Percentiles rank a stretch among this genome's conserved stretches.
Conservation (phyloP, 2,113 vertebrate genomes). For the Leucopsar rothschildi region DNA sequence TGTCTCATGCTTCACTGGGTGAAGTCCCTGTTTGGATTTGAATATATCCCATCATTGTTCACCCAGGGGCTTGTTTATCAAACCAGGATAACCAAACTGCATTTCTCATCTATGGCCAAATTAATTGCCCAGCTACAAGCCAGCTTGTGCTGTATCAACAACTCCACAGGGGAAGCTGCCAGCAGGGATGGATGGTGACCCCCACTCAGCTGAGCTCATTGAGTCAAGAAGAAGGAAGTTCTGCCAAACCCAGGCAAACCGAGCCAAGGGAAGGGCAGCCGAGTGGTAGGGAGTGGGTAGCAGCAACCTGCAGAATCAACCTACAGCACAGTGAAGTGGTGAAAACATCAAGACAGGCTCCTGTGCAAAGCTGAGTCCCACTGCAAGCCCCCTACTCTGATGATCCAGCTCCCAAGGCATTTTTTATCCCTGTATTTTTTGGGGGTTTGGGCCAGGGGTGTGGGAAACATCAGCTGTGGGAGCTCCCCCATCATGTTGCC, state of each 20-base stretch:
- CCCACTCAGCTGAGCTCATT: not conserved
- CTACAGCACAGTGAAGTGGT: not conserved
- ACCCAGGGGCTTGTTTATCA: too few species aligned
- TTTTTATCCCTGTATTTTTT: not conserved
- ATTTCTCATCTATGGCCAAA: too few species aligned
- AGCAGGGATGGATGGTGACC: not conserved
- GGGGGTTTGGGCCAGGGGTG: not conserved
- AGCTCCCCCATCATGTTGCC: not conserved
- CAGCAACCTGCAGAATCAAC: not conserved
- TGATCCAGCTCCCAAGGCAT: not conserved
- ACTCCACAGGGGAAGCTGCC: not conserved
- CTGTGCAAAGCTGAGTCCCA: not conserved
- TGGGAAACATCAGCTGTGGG: not conserved
- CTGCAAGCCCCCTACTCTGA: not conserved
- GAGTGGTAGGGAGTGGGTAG: not conserved
- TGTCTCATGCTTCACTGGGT: too few species aligned
- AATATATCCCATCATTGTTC: too few species aligned
- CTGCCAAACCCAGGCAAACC: not conserved
- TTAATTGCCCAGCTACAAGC: too few species aligned
- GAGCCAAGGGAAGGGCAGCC: not conserved
- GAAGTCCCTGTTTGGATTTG: too few species aligned
- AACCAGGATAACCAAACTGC: too few species aligned
- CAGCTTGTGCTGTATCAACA: not conserved
- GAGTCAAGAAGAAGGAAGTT: not conserved
- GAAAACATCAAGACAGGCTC: not conserved